Evolutionary conservation across 2,888 invertebrate species (phyloP), one percentile per base, ranked within the genome.

Genomic region (Endotricha flammealis): DNA sequence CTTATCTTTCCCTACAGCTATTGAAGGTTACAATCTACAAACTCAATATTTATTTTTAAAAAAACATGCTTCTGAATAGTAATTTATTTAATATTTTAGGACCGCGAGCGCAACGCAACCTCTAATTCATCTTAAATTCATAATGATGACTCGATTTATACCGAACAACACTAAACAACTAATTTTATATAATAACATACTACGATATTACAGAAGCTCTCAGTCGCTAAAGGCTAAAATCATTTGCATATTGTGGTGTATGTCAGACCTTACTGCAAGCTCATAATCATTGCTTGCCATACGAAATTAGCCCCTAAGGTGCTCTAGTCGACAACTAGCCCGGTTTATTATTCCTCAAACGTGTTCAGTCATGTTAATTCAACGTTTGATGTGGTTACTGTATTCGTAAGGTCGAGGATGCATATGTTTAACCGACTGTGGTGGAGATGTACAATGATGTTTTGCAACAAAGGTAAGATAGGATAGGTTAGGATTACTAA

Each of bases 281-380:
- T 78, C 73, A 79, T 80, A 79, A 81, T 80, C 74, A 83, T 81
- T 82, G 83, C 66, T 62, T 62, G 74, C 72, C 72, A 74, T 63
- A 70, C 68, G 47, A 78, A 78, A 85, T 85, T 82, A 78, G 79
- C 77, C 85, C 81, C 85, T 82, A 75, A 82, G 82, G 85, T 82
- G 68, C 68, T 70, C 67, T 76, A 74, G 64, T 62, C 64, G 63
- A 65, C 77, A 70, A 69, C 74, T 69, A 75, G 60, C 60, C 63
- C 67, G 73, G 75, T 81, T 76, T 82, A 83, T 79, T 83, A 80
- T 79, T 71, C 77, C 72, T 68, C 72, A 74, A 72, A 75, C 75
- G 73, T 71, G 74, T 65, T 68, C 70, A 66, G 66, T 74, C 75
- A 81, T 83, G 81, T 71, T 80, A 83, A 85, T 85, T 53, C 45